phyloP scores from a whole-genome alignment of 2,113 vertebrate species.

The Corythoichthys haematopterus region DNA sequence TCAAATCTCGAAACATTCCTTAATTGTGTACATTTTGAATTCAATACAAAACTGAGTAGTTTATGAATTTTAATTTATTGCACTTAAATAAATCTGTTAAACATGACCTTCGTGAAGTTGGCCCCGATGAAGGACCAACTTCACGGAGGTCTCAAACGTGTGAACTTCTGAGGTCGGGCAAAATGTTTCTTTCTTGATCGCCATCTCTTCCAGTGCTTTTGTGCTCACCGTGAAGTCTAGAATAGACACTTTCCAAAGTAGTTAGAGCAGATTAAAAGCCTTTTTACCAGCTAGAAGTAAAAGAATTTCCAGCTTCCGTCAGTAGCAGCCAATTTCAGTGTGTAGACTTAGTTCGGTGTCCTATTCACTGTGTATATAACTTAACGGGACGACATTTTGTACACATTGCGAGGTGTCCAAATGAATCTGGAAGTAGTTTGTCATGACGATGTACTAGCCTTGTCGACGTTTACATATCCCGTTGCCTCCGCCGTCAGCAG shows the following conservation, averaged over 20 bases:
- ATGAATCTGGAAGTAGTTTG: not conserved
- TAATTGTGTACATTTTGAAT: not conserved
- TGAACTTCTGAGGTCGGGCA: not conserved
- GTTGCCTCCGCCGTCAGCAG: slow-evolving; percentile 56
- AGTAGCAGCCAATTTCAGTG: slow-evolving; percentile 25
- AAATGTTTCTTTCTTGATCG: not conserved
- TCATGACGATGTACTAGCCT: slow-evolving; percentile 35
- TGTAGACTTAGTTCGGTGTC: slow-evolving; percentile 5
- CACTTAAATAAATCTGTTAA: not conserved
- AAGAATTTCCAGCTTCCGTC: slow-evolving; percentile 43
- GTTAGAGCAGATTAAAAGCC: slow-evolving; percentile 18
- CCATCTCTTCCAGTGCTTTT: slow-evolving; percentile 50
- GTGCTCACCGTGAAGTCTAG: slow-evolving; percentile 34
- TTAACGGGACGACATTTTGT: slow-evolving; percentile 1
- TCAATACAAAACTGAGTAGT: too few relatives aligned
- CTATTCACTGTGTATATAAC: slow-evolving; percentile 58
- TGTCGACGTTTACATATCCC: slow-evolving; percentile 58
- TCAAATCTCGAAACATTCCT: not conserved
- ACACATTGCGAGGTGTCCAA: not conserved
- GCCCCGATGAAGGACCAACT: too few relatives aligned
- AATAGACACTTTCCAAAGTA: slow-evolving; percentile 38
- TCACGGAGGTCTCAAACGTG: not conserved
- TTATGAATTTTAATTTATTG: not conserved
- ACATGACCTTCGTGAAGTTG: too few relatives aligned
- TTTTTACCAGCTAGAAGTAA: slow-evolving; percentile 44